Percentiles rank a stretch among this genome's conserved stretches.
Evolutionary conservation across 2,888 invertebrate genomes (phyloP).

Genomic region (Epistrophella euchroma): DNA sequence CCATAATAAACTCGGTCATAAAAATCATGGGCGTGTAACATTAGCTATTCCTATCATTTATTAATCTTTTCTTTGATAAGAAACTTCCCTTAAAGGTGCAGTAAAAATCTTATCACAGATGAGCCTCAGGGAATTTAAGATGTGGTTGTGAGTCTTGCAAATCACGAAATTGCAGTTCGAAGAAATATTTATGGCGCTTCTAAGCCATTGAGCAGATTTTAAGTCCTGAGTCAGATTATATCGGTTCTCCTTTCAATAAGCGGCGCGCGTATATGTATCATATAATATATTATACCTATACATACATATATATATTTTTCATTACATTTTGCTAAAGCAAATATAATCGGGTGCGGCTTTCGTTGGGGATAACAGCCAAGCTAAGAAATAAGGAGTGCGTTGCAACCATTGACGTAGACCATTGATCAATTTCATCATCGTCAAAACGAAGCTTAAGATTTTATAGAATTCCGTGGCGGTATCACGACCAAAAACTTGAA

Average conservation of each 20-base stretch:
- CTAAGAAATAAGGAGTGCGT: neutral
- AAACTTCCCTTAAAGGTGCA: conserved; percentile 82
- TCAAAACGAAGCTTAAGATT: neutral
- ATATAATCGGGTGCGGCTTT: conserved; percentile 11
- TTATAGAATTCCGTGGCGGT: neutral
- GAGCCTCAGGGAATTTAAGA: conserved; percentile 74
- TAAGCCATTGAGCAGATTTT: conserved; percentile 20
- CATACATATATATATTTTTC: neutral
- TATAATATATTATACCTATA: too few relatives aligned
- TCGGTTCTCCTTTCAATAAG: conserved; percentile 42
- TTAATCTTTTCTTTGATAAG: conserved; percentile 79
- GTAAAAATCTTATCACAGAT: conserved; percentile 82
- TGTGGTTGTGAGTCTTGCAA: conserved; percentile 49
- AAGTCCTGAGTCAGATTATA: conserved; percentile 50
- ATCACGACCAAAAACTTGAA: too few relatives aligned
- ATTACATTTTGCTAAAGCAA: neutral
- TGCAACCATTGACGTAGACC: neutral
- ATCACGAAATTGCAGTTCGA: conserved; percentile 44
- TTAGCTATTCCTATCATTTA: conserved; percentile 82
- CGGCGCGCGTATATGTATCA: neutral
- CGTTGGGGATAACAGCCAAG: neutral
- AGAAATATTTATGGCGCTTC: conserved; percentile 31
- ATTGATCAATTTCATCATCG: conserved; percentile 8
- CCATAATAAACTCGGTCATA: conserved; percentile 78
- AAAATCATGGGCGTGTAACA: conserved; percentile 83